These are phyloP conservation scores for Heteropelma amictum DNA, from an alignment of 2,888 invertebrate species.

Conservation along the genomic window DNA sequence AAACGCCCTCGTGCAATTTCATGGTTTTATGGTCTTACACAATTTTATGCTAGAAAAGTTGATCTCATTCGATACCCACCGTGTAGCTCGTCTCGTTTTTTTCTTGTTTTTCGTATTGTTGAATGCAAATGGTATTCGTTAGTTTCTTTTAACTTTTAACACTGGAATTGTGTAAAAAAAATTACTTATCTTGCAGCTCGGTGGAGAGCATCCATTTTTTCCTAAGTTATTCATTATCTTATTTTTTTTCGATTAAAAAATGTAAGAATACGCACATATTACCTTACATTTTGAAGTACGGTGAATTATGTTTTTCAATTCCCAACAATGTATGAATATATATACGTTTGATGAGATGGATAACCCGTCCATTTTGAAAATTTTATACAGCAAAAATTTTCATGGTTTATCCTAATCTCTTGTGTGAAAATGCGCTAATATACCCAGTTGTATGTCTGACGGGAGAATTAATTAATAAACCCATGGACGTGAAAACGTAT, in stretches of 20 bases:
- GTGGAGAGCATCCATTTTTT: too few relatives aligned
- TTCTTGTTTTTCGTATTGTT: neutral
- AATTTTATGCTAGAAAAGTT: neutral
- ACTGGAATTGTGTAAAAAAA: too few relatives aligned
- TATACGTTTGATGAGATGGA: too few relatives aligned
- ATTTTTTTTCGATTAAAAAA: too few relatives aligned
- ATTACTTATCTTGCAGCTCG: too few relatives aligned
- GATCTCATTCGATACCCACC: neutral
- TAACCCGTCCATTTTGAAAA: neutral
- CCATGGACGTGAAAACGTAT: constrained; percentile 34
- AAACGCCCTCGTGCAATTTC: neutral
- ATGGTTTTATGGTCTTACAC: neutral
- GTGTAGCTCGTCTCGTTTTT: neutral
- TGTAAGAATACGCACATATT: too few relatives aligned
- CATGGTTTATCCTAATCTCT: constrained; percentile 13
- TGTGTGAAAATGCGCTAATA: constrained; percentile 8
- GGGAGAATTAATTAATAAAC: constrained; percentile 49
- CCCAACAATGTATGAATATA: too few relatives aligned
- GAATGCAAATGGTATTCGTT: too few relatives aligned
- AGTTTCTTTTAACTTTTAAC: too few relatives aligned
- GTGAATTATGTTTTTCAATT: too few relatives aligned
- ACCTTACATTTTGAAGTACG: too few relatives aligned
- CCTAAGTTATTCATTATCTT: too few relatives aligned
- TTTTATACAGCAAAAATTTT: constrained; percentile 3
- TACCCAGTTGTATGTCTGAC: constrained; percentile 16